Evolutionary conservation across 2,113 vertebrate species (phyloP).

Genomic region (Ornithorhynchus anatinus): DNA sequence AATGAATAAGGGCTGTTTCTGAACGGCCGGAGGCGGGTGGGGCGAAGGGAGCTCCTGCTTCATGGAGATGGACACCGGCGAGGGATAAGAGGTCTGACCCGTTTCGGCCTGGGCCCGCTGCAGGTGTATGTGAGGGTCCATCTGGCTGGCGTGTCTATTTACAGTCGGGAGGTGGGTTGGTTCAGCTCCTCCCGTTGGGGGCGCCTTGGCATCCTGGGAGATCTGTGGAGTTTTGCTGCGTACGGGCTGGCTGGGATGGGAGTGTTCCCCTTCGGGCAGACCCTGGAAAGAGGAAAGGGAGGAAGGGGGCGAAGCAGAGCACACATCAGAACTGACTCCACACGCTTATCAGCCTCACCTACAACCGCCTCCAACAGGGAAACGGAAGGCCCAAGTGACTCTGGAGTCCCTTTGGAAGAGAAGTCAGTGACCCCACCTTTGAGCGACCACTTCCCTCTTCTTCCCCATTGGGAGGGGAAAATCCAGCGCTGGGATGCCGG

Average conservation of each 20-base stretch:
- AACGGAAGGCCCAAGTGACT: not conserved
- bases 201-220: slow-evolving; percentile 82
- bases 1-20: slow-evolving; percentile 76
- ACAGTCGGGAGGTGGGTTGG: slow-evolving; percentile 71
- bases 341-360: not conserved
- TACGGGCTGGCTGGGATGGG: slow-evolving; percentile 69
- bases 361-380: fast-evolving
- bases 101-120: slow-evolving; percentile 80
- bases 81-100: slow-evolving; percentile 85
- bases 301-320: not conserved
- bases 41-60: slow-evolving; percentile 81
- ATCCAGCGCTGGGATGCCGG: no score
- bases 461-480: no score
- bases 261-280: slow-evolving; percentile 78
- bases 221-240: slow-evolving; percentile 85
- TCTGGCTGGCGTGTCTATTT: slow-evolving; percentile 74
- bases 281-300: slow-evolving; percentile 57
- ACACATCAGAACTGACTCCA: not conserved
- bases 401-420: no score
- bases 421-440: no score
- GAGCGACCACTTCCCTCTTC: no score
- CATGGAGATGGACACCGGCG: slow-evolving; percentile 79
- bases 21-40: slow-evolving; percentile 68
- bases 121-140: slow-evolving; percentile 79
- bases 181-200: slow-evolving; percentile 61